These are phyloP conservation scores for Psilopsiagon aurifrons DNA, from an alignment of 2,113 vertebrate genomes.

Conservation along the genomic window DNA sequence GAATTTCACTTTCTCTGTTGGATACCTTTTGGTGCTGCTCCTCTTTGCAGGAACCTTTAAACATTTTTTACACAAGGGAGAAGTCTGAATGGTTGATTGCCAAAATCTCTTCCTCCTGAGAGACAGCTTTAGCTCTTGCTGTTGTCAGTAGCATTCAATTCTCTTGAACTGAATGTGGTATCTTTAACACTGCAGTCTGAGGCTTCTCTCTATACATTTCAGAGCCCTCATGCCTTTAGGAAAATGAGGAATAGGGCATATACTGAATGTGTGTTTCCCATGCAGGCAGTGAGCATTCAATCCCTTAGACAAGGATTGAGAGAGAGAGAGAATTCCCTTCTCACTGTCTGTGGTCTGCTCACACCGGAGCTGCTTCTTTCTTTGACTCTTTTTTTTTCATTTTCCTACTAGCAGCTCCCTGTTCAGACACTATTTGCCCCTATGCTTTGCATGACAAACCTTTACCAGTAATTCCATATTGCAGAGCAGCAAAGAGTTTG, in stretches of 20 bases:
- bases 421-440: neutral
- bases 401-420: neutral
- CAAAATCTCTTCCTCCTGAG: neutral
- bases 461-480: neutral
- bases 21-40: neutral
- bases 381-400: neutral
- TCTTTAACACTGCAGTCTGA: neutral
- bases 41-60: neutral
- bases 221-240: neutral
- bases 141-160: neutral
- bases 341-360: neutral
- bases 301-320: neutral
- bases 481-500: neutral
- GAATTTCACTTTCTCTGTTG: neutral
- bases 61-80: neutral
- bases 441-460: neutral
- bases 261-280: neutral
- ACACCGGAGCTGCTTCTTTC: neutral
- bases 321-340: neutral
- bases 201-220: neutral
- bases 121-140: neutral
- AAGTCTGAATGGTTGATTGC: neutral
- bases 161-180: neutral
- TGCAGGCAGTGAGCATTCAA: neutral
- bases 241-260: neutral